Evolutionary conservation across 2,113 vertebrate species (phyloP), one percentile per base, ranked within the genome.

Genomic region (Heloderma charlesbogerti): DNA sequence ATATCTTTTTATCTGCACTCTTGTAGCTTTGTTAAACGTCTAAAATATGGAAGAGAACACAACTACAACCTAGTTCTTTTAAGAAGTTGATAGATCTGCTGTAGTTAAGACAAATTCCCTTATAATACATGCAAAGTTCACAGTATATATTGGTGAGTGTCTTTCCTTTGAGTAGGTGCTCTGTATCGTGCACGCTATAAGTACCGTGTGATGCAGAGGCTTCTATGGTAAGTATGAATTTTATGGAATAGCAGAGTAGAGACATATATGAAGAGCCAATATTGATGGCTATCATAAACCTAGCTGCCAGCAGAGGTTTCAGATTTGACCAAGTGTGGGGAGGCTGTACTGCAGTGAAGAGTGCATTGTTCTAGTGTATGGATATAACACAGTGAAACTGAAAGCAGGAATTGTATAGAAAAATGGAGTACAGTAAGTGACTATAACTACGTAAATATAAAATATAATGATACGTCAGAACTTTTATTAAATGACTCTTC

Each of bases 91-190:
- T 51, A 22, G 31, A 71, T 71, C 72, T 86, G 20, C 57, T 66
- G 34, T 69, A 86, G 34, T 63, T 90, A 79, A 86, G 43, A 86
- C 82, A 90, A 71, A 86, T 67, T 93, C 92, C 81, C 91, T 96
- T 97, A 95, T 96, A 95, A 94, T 93, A 96, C 95, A 95, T 97
- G 94, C 94, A 94, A 94, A 97, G 94, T 94, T 98, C 82, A 98
- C 96, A 79, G 94, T 97, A 89, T 97, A 80, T 97, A 84, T 97
- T 98, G 96, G 97, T 97, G 95, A 98, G 97, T 98, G 97, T 98
- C 96, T 98, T 98, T 98, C 88, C 97, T 97, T 97, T 97, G 95
- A 98, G 97, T 98, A 98, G 97, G 97, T 98, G 94, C 97, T 97
- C 97, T 98, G 97, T 98, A 96, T 98, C 93, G 97, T 97, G 97